phyloP scores from a whole-genome alignment of 2,797 vertebrate genomes.

The Gymnodraco acuticeps region DNA sequence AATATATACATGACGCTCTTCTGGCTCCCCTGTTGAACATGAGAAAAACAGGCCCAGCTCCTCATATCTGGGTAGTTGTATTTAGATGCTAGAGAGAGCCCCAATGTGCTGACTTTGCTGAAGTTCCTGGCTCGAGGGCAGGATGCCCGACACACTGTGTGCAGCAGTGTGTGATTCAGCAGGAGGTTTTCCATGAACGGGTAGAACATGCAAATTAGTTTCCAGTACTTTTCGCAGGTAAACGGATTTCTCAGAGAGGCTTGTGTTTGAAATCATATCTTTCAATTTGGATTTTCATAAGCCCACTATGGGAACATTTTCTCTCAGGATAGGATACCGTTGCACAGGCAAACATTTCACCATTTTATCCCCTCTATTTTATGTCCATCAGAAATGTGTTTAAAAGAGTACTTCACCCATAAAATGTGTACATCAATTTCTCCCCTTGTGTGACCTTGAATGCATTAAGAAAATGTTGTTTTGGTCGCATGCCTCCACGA shows the following conservation, averaged over 20 bases:
- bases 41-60: slow-evolving; percentile 27
- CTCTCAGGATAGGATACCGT: slow-evolving; percentile 23
- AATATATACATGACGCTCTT: slow-evolving; percentile 15
- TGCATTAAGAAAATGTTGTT: too few relatives aligned
- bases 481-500: too few relatives aligned
- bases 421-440: too few relatives aligned
- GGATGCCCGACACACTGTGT: slow-evolving; percentile 18
- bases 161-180: slow-evolving; percentile 20
- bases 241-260: slow-evolving; percentile 26
- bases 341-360: not conserved
- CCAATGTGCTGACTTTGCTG: slow-evolving; percentile 49
- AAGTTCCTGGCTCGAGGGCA: slow-evolving; percentile 27
- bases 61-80: slow-evolving; percentile 25
- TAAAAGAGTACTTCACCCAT: not conserved
- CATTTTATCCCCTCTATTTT: slow-evolving; percentile 1
- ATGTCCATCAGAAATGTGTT: slow-evolving; percentile 19
- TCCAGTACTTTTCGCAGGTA: slow-evolving; percentile 34
- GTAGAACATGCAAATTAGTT: slow-evolving; percentile 48
- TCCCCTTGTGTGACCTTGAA: too few relatives aligned
- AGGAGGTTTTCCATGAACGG: slow-evolving; percentile 28
- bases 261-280: slow-evolving; percentile 36
- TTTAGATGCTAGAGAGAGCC: slow-evolving; percentile 22
- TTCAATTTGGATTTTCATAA: slow-evolving; percentile 26
- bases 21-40: slow-evolving; percentile 25
- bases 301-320: slow-evolving; percentile 20